Evolutionary conservation across 2,113 vertebrate species (phyloP).

Genomic region (Ahaetulla prasina): DNA sequence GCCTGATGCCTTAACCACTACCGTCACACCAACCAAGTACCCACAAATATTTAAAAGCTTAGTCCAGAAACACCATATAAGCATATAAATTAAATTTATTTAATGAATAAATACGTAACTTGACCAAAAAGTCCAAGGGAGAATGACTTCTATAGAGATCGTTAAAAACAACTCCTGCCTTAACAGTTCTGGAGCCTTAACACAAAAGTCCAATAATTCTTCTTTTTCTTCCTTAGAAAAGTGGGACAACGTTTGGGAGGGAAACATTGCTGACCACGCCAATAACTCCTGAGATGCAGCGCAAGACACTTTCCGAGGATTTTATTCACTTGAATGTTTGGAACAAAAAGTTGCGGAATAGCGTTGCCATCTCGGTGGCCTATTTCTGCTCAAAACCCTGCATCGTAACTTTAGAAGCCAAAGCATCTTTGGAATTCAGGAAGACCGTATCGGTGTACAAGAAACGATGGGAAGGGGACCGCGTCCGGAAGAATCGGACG

Average conservation of each 20-base stretch:
- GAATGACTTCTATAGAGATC: not conserved
- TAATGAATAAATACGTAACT: no score
- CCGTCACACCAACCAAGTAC: not conserved
- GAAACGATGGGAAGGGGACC: conserved; percentile 77
- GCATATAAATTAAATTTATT: no score
- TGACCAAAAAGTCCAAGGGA: not conserved
- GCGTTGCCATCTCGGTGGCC: conserved; percentile 72
- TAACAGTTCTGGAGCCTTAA: not conserved
- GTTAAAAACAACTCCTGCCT: not conserved
- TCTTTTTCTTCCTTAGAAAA: conserved; percentile 50
- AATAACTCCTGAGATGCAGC: conserved; percentile 45
- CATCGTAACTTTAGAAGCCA: conserved; percentile 75
- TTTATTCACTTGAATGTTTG: conserved; percentile 76
- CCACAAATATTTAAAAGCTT: not conserved
- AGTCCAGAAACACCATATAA: not conserved
- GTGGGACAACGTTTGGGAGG: conserved; percentile 60
- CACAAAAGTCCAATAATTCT: conserved; percentile 1
- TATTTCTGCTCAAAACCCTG: conserved; percentile 84
- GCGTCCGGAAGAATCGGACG: conserved; percentile 63
- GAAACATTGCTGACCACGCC: conserved; percentile 65
- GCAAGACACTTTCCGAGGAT: conserved; percentile 56
- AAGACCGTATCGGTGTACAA: conserved; percentile 79
- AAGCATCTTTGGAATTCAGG: conserved; percentile 75
- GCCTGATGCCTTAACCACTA: no score
- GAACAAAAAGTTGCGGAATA: conserved; percentile 73